A percentile compares a stretch with the other conserved stretches of the same genome.
Evolutionary conservation across 2,888 invertebrate species (phyloP).

Genomic region (Patella ulyssiponensis): DNA sequence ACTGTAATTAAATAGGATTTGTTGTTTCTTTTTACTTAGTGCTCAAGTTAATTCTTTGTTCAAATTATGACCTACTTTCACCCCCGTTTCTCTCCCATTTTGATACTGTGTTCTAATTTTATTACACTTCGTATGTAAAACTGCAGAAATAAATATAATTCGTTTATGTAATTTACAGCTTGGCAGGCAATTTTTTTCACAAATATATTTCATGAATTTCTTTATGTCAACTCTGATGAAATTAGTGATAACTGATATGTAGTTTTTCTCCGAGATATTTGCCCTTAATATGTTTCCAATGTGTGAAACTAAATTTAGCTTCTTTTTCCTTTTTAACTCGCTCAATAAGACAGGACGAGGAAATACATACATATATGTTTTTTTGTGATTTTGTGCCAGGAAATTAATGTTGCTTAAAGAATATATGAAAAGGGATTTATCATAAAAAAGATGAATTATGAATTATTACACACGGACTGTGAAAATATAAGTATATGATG

Average conservation of each 20-base stretch:
- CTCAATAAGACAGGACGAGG: no score
- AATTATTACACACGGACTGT: constrained; percentile 1
- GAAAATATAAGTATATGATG: background rate
- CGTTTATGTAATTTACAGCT: background rate
- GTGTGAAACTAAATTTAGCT: background rate
- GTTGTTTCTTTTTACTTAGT: background rate
- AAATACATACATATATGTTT: background rate
- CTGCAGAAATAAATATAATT: background rate
- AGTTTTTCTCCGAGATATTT: background rate
- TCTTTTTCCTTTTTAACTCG: no score
- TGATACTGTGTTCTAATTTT: background rate
- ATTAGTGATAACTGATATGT: constrained; percentile 1
- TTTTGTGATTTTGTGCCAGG: constrained; percentile 7
- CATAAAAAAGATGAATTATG: background rate
- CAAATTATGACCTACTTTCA: background rate
- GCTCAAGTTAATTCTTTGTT: constrained; percentile 6
- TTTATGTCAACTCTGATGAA: constrained; percentile 7
- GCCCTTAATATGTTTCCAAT: constrained; percentile 3
- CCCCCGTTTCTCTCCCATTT: background rate
- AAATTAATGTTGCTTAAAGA: constrained; percentile 9
- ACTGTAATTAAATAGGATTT: constrained; percentile 12
- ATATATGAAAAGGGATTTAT: background rate
- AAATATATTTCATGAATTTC: constrained; percentile 7
- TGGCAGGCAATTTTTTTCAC: constrained; percentile 1
- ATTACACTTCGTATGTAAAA: background rate